Evolutionary conservation across 2,888 invertebrate genomes (phyloP).

Genomic region (Steromphala cineraria): DNA sequence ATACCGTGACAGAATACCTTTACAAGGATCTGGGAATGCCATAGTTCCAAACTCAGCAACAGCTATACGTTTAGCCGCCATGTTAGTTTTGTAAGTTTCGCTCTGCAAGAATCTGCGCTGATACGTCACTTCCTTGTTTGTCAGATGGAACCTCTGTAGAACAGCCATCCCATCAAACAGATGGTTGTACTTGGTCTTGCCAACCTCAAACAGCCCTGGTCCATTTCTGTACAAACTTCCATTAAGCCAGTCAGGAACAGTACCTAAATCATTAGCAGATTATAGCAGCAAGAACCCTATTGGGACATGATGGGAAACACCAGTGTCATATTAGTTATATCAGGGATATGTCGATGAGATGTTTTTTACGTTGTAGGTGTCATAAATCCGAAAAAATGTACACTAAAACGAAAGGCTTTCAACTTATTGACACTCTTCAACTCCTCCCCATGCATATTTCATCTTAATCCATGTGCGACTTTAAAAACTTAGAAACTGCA

Average conservation of each 20-base stretch:
- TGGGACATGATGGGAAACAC: too few species aligned
- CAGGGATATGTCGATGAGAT: too few species aligned
- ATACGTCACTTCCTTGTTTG: conserved; percentile 72
- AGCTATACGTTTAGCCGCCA: conserved; percentile 83
- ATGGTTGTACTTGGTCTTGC: conserved; percentile 81
- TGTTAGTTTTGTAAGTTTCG: conserved; percentile 81
- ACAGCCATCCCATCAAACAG: conserved; percentile 92
- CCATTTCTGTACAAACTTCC: conserved; percentile 78
- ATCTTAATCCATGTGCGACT: too few species aligned
- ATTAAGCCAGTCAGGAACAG: conserved; percentile 59
- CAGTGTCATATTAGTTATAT: too few species aligned
- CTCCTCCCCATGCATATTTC: too few species aligned
- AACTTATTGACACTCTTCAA: too few species aligned
- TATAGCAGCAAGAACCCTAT: too few species aligned
- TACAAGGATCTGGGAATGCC: conserved; percentile 85
- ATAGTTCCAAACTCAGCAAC: conserved; percentile 89
- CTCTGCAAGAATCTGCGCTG: conserved; percentile 81
- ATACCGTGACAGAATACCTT: conserved; percentile 75
- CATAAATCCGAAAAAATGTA: too few species aligned
- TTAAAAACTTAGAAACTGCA: too few species aligned
- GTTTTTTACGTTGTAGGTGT: too few species aligned
- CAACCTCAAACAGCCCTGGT: conserved; percentile 89
- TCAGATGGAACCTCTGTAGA: conserved; percentile 76
- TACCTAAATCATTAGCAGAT: conserved; percentile 37
- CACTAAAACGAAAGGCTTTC: too few species aligned